phyloP scores from a whole-genome alignment of 1,140 invertebrate genomes.

The Dendrolimus punctatus region DNA sequence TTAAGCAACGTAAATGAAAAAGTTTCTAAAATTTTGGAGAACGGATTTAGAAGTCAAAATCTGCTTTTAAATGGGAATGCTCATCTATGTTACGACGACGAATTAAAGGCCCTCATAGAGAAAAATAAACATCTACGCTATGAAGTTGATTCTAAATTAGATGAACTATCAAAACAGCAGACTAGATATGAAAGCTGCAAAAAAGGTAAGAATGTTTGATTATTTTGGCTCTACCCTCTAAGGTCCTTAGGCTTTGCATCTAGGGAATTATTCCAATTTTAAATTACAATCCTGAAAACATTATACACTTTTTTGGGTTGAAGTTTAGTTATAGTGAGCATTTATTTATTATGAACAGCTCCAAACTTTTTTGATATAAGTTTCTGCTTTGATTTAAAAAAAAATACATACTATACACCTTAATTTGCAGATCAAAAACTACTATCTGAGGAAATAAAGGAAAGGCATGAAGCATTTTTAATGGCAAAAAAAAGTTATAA shows the following conservation, averaged over 20 bases:
- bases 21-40: conserved; percentile 27
- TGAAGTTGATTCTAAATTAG: conserved; percentile 39
- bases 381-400: no score
- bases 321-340: no score
- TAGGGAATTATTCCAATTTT: no score
- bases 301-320: no score
- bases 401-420: no score
- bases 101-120: conserved; percentile 36
- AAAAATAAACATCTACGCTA: conserved; percentile 38
- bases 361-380: no score
- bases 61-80: conserved; percentile 17
- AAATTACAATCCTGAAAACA: no score
- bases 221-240: conserved; percentile 1
- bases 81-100: conserved; percentile 32
- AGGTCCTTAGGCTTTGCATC: no score
- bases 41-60: conserved; percentile 24
- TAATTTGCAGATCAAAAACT: conserved; percentile 51
- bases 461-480: conserved; percentile 60
- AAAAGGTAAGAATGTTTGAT: conserved; percentile 25
- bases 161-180: conserved; percentile 34
- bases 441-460: conserved; percentile 49
- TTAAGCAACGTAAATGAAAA: conserved; percentile 20
- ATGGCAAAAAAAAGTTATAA: conserved; percentile 59
- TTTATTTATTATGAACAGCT: no score
- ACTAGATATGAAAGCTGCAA: conserved; percentile 43